These are phyloP conservation scores for Dioctria rufipes DNA, from an alignment of 2,888 invertebrate species.

Conservation along the genomic window DNA sequence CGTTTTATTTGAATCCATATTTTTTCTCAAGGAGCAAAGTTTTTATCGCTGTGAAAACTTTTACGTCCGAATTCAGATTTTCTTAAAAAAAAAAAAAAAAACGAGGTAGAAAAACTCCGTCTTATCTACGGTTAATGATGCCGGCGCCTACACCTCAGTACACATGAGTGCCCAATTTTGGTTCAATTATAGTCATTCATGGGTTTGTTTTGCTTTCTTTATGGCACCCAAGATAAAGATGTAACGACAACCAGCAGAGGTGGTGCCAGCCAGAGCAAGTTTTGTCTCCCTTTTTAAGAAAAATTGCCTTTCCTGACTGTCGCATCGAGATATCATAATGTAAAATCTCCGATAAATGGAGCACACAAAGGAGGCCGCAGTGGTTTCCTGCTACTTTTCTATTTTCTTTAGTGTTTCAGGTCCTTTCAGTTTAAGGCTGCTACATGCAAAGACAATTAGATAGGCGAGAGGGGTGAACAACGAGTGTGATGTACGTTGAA, in stretches of 20 bases:
- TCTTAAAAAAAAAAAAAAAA: constrained; percentile 31
- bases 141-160: constrained; percentile 61
- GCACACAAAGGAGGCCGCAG: constrained; percentile 54
- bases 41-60: too few species aligned
- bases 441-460: constrained; percentile 45
- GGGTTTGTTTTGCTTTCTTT: constrained; percentile 36
- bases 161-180: constrained; percentile 60
- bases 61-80: constrained; percentile 3
- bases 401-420: constrained; percentile 17
- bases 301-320: constrained; percentile 43
- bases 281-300: constrained; percentile 42
- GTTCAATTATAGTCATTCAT: constrained; percentile 38
- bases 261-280: constrained; percentile 21
- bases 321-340: constrained; percentile 52
- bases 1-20: too few species aligned
- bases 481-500: constrained; percentile 54
- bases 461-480: constrained; percentile 35
- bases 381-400: constrained; percentile 57
- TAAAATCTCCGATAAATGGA: constrained; percentile 53
- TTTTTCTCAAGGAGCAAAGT: too few species aligned
- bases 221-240: constrained; percentile 45
- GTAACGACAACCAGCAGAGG: constrained; percentile 31
- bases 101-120: background rate
- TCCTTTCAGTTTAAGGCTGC: constrained; percentile 12
- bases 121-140: constrained; percentile 47